Percentiles rank a stretch among this genome's conserved stretches.
Conservation (phyloP, 2,888 invertebrate genomes). For the Mythimna albipuncta region DNA sequence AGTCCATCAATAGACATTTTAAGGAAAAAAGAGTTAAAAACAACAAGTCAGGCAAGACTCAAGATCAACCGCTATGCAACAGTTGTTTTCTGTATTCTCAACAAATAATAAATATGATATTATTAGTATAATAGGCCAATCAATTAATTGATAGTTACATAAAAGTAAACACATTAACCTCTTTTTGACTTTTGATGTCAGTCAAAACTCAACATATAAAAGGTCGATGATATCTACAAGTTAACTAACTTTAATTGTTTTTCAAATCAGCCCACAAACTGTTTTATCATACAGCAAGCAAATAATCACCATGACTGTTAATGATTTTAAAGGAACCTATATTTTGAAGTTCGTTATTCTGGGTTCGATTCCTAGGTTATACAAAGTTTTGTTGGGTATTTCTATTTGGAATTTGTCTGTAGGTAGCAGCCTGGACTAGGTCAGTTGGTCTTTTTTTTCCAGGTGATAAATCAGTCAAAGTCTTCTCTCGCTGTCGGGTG, state of each 20-base stretch:
- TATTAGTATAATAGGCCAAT: conserved; percentile 3
- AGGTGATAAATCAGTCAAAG: too few relatives aligned
- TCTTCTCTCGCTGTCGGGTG: too few relatives aligned
- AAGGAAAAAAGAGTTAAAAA: conserved; percentile 8
- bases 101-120: neutral
- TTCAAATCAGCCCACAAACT: conserved; percentile 15
- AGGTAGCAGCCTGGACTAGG: too few relatives aligned
- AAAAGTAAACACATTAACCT: conserved; percentile 53
- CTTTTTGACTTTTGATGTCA: conserved; percentile 38
- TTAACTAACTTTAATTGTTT: conserved; percentile 11
- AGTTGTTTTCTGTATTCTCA: neutral
- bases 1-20: conserved; percentile 1
- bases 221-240: conserved; percentile 5
- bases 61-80: neutral
- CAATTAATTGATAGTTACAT: conserved; percentile 36
- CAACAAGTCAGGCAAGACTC: too few relatives aligned
- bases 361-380: neutral
- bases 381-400: too few relatives aligned
- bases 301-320: too few relatives aligned
- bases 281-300: neutral
- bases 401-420: too few relatives aligned
- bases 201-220: conserved; percentile 8
- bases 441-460: too few relatives aligned
- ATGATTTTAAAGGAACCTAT: too few relatives aligned
- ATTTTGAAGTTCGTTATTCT: neutral